phyloP scores from a whole-genome alignment of 2,113 vertebrate genomes.

The Eublepharis macularius region DNA sequence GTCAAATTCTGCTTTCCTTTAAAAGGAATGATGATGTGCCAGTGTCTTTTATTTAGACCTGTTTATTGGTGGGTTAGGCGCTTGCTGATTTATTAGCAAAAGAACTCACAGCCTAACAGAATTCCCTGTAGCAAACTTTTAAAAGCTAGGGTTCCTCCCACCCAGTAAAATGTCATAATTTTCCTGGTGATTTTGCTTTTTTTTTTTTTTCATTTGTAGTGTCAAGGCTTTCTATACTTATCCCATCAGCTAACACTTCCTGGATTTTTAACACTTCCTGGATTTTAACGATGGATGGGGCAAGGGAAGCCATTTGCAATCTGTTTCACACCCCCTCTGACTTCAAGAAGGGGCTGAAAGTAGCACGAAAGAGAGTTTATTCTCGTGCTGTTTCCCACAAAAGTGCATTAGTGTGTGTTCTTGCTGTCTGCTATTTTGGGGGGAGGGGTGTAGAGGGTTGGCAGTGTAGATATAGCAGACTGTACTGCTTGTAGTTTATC shows the following conservation, averaged over 20 bases:
- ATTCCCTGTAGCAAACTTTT: not conserved
- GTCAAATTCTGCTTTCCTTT: no score
- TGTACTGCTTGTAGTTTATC: not conserved
- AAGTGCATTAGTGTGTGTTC: not conserved
- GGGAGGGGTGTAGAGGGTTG: not conserved
- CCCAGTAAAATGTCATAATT: not conserved
- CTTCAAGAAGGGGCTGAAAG: constrained; percentile 64
- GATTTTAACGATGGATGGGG: constrained; percentile 34
- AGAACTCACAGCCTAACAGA: not conserved
- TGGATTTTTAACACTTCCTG: constrained; percentile 49
- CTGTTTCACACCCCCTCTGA: constrained; percentile 35
- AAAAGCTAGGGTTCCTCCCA: not conserved
- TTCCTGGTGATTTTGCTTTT: rapidly evolving
- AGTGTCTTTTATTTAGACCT: no score
- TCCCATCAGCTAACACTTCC: constrained; percentile 34
- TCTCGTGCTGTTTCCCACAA: constrained; percentile 66
- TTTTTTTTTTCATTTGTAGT: not conserved
- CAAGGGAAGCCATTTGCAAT: constrained; percentile 37
- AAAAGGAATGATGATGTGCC: not conserved
- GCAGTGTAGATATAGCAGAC: not conserved
- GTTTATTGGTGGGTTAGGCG: no score
- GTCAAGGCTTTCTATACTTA: not conserved
- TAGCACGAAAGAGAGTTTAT: constrained; percentile 49
- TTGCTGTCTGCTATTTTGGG: constrained; percentile 53
- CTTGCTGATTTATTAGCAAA: no score